phyloP scores from a whole-genome alignment of 2,888 invertebrate genomes.

The Atethmia centrago region DNA sequence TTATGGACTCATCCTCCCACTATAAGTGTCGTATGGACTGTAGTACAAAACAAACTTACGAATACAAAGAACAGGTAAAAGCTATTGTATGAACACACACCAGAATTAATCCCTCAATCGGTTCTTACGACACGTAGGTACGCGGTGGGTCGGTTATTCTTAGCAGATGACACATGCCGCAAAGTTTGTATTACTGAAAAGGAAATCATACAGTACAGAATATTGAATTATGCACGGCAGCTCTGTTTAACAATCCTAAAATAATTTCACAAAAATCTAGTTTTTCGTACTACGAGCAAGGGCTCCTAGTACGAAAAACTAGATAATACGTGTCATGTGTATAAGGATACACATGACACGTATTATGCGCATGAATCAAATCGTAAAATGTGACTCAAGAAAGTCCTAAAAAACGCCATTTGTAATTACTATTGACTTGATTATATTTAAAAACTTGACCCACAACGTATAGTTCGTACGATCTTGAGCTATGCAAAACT shows the following conservation, averaged over 20 bases:
- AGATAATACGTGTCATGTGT: no score
- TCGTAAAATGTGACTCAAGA: no score
- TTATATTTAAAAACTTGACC: no score
- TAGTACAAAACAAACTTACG: neutral
- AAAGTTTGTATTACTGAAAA: conserved; percentile 4
- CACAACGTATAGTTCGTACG: no score
- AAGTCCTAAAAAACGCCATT: no score
- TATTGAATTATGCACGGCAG: neutral
- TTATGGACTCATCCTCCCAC: neutral
- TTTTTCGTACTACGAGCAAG: neutral
- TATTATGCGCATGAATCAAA: no score
- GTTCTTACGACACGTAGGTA: conserved; percentile 22
- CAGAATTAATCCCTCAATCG: conserved; percentile 21
- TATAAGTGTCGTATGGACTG: neutral
- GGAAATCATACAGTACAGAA: conserved; percentile 11
- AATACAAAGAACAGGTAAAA: conserved; percentile 18
- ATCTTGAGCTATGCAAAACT: no score
- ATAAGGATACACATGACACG: no score
- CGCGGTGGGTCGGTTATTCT: conserved; percentile 24
- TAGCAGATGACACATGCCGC: conserved; percentile 25
- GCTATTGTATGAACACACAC: neutral
- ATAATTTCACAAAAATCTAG: neutral
- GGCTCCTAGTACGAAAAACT: no score
- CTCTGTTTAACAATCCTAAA: neutral
- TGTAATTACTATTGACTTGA: no score